phyloP scores from a whole-genome alignment of 2,888 invertebrate species.

The Pedicia rivosa region DNA sequence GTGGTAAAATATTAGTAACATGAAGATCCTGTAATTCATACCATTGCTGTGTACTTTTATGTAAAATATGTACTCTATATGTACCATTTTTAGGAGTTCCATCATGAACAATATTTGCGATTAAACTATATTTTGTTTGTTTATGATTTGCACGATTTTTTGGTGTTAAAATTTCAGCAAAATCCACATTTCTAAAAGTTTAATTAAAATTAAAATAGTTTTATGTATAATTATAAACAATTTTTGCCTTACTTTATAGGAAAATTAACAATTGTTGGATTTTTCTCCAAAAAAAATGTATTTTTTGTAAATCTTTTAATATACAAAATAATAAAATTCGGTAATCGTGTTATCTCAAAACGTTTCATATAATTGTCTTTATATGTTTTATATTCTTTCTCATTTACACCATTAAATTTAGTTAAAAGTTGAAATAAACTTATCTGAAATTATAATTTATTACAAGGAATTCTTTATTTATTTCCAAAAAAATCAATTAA shows the following conservation, averaged over 20 bases:
- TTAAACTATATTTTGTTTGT: slow-evolving; percentile 84
- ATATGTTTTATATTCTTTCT: slow-evolving; percentile 98
- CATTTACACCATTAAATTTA: slow-evolving; percentile 90
- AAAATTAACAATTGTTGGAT: slow-evolving; percentile 99
- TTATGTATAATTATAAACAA: slow-evolving; percentile 2
- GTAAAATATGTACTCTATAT: slow-evolving; percentile 85
- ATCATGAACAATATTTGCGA: slow-evolving; percentile 99
- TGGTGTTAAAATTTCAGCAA: slow-evolving; percentile 83
- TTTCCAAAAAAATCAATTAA: background rate
- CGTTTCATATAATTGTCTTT: slow-evolving; percentile 96
- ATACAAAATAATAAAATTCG: slow-evolving; percentile 88
- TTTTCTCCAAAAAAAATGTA: slow-evolving; percentile 97
- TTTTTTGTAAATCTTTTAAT: slow-evolving; percentile 98
- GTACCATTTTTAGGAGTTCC: slow-evolving; percentile 92
- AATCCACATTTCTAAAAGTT: slow-evolving; percentile 79
- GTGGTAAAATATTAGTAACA: slow-evolving; percentile 93
- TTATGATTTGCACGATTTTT: slow-evolving; percentile 63
- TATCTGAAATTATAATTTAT: slow-evolving; percentile 38
- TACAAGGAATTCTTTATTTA: background rate
- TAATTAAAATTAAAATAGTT: slow-evolving; percentile 4
- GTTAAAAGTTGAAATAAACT: slow-evolving; percentile 84
- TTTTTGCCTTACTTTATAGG: slow-evolving; percentile 76
- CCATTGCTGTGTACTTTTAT: slow-evolving; percentile 73
- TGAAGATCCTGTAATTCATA: slow-evolving; percentile 95
- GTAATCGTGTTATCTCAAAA: slow-evolving; percentile 86